A percentile compares a stretch with the other conserved stretches of the same genome.
Conservation (phyloP, 1,140 invertebrate species). For the Anadara kagoshimensis region DNA sequence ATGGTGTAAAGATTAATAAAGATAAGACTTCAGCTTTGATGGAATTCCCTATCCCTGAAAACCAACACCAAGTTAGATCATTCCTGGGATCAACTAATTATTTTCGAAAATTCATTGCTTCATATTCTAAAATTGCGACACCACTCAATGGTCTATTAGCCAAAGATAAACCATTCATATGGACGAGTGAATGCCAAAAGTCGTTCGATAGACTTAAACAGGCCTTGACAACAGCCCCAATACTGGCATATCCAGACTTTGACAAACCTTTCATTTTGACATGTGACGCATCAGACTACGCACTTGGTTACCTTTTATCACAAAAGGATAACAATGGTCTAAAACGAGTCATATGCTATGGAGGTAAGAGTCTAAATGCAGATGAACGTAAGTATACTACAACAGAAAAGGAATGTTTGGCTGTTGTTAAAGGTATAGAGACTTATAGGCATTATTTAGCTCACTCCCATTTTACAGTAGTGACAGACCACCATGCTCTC, state of each 20-base stretch:
- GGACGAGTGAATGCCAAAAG: no score
- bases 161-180: no score
- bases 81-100: conserved; percentile 25
- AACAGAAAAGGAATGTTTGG: conserved; percentile 24
- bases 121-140: conserved; percentile 12
- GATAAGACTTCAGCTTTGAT: conserved; percentile 19
- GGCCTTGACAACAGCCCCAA: conserved; percentile 39
- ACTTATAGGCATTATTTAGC: conserved; percentile 12
- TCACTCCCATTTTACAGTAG: conserved; percentile 3
- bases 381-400: conserved; percentile 5
- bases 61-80: conserved; percentile 3
- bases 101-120: conserved; percentile 13
- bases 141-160: conserved; percentile 8
- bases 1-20: conserved; percentile 17
- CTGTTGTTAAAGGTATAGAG: no score
- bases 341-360: conserved; percentile 39
- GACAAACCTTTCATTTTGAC: conserved; percentile 40
- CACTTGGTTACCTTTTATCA: conserved; percentile 33
- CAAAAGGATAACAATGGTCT: conserved; percentile 31
- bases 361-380: conserved; percentile 50
- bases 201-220: conserved; percentile 32
- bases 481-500: conserved; percentile 9
- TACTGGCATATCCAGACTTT: conserved; percentile 36
- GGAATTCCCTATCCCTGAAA: conserved; percentile 21
- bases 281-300: conserved; percentile 32